These are phyloP conservation scores for Linhomoeus sp. DNA, from an alignment of 2,888 invertebrate genomes.

Conservation along the genomic window DNA sequence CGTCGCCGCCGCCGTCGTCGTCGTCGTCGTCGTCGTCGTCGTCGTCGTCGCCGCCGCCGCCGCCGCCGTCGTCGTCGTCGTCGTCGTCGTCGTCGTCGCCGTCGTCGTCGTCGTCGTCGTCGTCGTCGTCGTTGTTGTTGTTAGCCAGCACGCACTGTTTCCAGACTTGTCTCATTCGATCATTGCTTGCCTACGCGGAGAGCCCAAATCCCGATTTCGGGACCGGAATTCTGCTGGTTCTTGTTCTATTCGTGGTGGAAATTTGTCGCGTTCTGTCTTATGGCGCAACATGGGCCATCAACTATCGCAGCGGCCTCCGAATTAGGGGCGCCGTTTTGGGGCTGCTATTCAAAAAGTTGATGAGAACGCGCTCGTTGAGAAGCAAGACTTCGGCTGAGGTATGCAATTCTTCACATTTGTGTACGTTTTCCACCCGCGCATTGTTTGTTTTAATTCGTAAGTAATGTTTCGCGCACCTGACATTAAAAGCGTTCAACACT, in stretches of 20 bases:
- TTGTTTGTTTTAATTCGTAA: too few relatives aligned
- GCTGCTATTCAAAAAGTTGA: slow-evolving; percentile 29
- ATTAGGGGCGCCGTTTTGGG: slow-evolving; percentile 29
- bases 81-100: too few relatives aligned
- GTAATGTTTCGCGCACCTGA: too few relatives aligned
- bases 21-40: too few relatives aligned
- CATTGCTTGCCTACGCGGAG: slow-evolving; percentile 21
- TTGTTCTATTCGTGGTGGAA: slow-evolving; percentile 23
- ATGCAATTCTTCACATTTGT: background rate
- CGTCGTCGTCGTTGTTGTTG: background rate
- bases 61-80: too few relatives aligned
- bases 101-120: background rate
- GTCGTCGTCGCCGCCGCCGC: too few relatives aligned
- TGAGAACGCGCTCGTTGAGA: slow-evolving; percentile 23
- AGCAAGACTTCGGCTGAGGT: slow-evolving; percentile 31
- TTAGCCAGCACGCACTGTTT: background rate
- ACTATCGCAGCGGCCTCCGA: slow-evolving; percentile 27
- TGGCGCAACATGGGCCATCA: slow-evolving; percentile 29
- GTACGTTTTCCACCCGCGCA: background rate
- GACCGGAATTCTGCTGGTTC: slow-evolving; percentile 23
- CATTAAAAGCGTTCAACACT: too few relatives aligned
- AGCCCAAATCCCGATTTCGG: slow-evolving; percentile 12
- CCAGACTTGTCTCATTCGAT: slow-evolving; percentile 7
- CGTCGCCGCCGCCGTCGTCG: too few relatives aligned
- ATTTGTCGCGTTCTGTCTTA: slow-evolving; percentile 27